Evolutionary conservation across 2,797 vertebrate species (phyloP).

Genomic region (Lagorchestes hirsutus): DNA sequence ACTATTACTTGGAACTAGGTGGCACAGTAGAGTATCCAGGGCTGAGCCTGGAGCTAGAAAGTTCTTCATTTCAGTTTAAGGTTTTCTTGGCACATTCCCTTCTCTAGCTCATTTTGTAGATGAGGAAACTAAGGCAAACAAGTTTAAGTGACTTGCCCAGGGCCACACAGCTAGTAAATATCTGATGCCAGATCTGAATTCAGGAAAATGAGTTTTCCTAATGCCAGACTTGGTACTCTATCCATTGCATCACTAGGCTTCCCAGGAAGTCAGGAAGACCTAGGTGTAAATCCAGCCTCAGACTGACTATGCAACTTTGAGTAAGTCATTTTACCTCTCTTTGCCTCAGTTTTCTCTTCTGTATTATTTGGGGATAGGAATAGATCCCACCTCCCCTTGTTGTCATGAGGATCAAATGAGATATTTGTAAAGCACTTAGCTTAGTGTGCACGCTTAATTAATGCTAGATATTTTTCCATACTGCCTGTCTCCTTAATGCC

Average conservation of each 20-base stretch:
- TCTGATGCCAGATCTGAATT: background rate
- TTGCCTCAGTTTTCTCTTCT: background rate
- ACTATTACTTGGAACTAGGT: background rate
- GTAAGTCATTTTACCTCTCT: background rate
- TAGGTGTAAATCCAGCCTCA: background rate
- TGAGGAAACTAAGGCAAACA: background rate
- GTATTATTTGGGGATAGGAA: background rate
- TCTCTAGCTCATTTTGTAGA: background rate
- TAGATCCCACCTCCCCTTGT: background rate
- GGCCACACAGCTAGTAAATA: background rate
- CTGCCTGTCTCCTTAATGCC: background rate
- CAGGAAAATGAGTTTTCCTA: background rate
- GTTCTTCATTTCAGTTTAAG: background rate
- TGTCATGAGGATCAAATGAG: background rate
- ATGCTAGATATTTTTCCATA: background rate
- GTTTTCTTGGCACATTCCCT: background rate
- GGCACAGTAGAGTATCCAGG: background rate
- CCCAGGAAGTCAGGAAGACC: background rate
- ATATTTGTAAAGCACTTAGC: background rate
- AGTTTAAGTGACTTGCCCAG: background rate
- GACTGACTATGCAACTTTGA: background rate
- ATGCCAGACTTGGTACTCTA: background rate
- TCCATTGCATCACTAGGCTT: background rate
- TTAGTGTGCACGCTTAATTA: background rate
- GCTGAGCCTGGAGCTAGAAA: background rate